Percentiles rank a stretch among this genome's conserved stretches.
phyloP scores from a whole-genome alignment of 1,140 invertebrate genomes.

The Dreissena polymorpha region DNA sequence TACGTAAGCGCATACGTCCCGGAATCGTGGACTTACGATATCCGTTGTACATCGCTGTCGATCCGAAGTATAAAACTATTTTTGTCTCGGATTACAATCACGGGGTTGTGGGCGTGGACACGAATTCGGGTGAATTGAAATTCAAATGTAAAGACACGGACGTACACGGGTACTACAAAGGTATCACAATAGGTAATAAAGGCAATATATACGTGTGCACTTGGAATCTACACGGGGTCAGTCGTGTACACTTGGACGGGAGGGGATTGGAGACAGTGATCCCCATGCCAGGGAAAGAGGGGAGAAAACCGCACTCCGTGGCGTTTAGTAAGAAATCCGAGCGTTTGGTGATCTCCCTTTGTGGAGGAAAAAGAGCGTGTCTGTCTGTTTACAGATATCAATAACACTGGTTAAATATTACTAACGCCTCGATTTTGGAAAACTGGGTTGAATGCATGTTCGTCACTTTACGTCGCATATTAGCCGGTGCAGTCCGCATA shows the following conservation, averaged over 20 bases:
- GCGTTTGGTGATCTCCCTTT: conserved; percentile 26
- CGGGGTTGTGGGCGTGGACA: conserved; percentile 41
- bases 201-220: conserved; percentile 42
- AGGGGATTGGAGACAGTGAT: conserved; percentile 45
- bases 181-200: conserved; percentile 36
- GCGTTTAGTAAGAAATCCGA: conserved; percentile 43
- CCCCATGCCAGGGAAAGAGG: conserved; percentile 46
- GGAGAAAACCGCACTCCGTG: conserved; percentile 35
- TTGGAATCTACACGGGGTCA: conserved; percentile 48
- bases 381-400: conserved; percentile 40
- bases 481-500: no score
- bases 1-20: conserved; percentile 24
- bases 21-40: conserved; percentile 46
- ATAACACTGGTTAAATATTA: background rate
- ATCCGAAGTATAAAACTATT: conserved; percentile 31
- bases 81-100: conserved; percentile 50
- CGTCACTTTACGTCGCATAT: no score
- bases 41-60: conserved; percentile 37
- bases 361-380: conserved; percentile 32
- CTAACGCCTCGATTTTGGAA: no score
- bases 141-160: conserved; percentile 54
- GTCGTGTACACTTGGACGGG: conserved; percentile 41
- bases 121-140: conserved; percentile 30
- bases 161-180: conserved; percentile 49
- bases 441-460: no score